A percentile compares a stretch with the other conserved stretches of the same genome.
phyloP scores from a whole-genome alignment of 2,113 vertebrate genomes.

The Rhinopomastus cyanomelas region DNA sequence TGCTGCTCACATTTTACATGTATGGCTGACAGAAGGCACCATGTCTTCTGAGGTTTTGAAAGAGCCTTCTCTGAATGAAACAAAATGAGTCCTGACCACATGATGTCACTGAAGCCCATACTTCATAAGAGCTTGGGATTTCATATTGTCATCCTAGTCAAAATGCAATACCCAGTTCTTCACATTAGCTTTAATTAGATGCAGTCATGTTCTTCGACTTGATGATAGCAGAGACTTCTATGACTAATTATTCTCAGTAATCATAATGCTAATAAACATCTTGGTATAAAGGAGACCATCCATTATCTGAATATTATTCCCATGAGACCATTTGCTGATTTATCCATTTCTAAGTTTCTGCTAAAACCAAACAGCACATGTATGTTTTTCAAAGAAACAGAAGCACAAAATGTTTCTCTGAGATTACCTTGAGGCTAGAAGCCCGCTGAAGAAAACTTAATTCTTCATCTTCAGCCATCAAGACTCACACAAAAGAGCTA shows the following conservation, averaged over 20 bases:
- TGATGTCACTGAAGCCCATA: slow-evolving; percentile 70
- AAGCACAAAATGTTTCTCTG: background rate
- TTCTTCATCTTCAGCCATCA: background rate
- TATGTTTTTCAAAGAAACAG: background rate
- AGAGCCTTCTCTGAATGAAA: background rate
- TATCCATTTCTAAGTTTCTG: slow-evolving; percentile 30
- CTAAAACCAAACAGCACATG: background rate
- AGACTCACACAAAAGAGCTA: background rate
- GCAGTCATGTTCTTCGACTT: slow-evolving; percentile 25
- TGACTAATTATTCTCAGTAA: slow-evolving; percentile 46
- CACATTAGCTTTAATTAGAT: slow-evolving; percentile 43
- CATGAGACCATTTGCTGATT: slow-evolving; percentile 35
- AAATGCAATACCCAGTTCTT: background rate
- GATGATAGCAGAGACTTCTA: slow-evolving; percentile 27
- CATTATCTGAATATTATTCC: slow-evolving; percentile 47
- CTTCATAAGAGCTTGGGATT: slow-evolving; percentile 27
- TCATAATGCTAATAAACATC: slow-evolving; percentile 55
- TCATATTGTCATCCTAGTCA: slow-evolving; percentile 27
- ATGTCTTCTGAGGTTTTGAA: background rate
- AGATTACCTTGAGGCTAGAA: background rate
- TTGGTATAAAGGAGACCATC: slow-evolving; percentile 42
- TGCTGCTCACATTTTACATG: fast-evolving
- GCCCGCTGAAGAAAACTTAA: background rate
- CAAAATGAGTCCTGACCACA: slow-evolving; percentile 59
- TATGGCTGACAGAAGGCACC: background rate